Base-by-base conservation (phyloP, 2,888 invertebrate species). In the Stenchaetothrips biformis region DNA sequence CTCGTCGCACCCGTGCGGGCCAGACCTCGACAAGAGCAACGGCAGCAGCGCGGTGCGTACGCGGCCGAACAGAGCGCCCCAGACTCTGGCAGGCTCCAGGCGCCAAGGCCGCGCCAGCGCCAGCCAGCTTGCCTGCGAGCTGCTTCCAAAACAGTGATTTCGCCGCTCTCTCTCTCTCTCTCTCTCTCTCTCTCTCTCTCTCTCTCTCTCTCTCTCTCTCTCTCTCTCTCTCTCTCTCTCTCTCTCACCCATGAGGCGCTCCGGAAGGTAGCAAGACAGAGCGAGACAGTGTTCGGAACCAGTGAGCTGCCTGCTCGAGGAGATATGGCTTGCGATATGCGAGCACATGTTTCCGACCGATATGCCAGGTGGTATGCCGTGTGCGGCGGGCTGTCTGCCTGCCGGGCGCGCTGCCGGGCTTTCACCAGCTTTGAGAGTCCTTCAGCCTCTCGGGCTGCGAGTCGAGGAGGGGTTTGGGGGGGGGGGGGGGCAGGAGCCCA, bases 151-250 rank as follows among this genome's bases (percentile, higher is more conserved):
- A 16, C n/a, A 18, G 59, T 18, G 59, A 9, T 59, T 18, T 59
- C 18, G 59, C 4, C 18, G 18, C 59, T 18, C 59, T 9, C 16
- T 18, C 16, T 13, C 18, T 18, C 59, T 16, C 74, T 27, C 27
- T 13, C 59, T 21, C 53, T n/a, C 59, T 49, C 7, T 27, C 48
- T 79, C n/a, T 79, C 79, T 48, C 9, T 18, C 48, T 47, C 48
- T 53, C 11, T 27, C 53, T 79, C 53, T n/a, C 18, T 13, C 25
- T 25, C 78, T 48, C 78, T 77, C 82, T 79, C 81, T 77, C 79
- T 81, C 81, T 80, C 81, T 77, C 49, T 49, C 49, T 49, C 49
- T 9, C 53, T 53, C 53, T 7, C 53, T 18, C 18, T 16, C 59
- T 18, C 59, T 4, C 16, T 7, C 18, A 59, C 59, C 13, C 59